These are phyloP conservation scores for Arvicanthis niloticus DNA, from an alignment of 2,113 vertebrate species.

Conservation along the genomic window DNA sequence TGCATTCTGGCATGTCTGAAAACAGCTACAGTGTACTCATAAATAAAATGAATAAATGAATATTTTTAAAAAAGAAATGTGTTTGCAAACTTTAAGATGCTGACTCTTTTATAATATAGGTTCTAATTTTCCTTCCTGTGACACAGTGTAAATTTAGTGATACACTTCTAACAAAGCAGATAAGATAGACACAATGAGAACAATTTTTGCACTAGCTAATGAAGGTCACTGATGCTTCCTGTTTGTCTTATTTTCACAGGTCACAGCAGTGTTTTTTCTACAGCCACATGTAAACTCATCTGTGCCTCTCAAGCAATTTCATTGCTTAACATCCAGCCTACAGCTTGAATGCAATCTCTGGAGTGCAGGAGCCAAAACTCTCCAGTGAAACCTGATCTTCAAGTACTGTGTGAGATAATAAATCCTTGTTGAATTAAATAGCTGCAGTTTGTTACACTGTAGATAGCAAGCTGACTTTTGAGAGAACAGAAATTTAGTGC, in stretches of 20 bases:
- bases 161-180: background rate
- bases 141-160: background rate
- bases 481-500: background rate
- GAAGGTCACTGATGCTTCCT: background rate
- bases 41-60: too few relatives aligned
- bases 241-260: background rate
- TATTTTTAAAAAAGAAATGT: background rate
- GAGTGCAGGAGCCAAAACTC: background rate
- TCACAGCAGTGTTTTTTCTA: background rate
- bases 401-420: background rate
- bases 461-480: background rate
- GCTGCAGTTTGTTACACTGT: background rate
- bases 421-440: conserved; percentile 2
- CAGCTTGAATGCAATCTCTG: background rate
- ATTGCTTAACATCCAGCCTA: background rate
- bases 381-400: background rate
- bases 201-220: background rate
- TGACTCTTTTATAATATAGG: background rate
- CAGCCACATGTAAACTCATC: background rate
- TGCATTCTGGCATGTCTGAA: too few relatives aligned
- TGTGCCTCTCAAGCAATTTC: background rate
- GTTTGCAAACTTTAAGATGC: background rate
- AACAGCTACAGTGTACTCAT: too few relatives aligned
- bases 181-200: background rate
- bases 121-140: background rate